Conservation (phyloP, 2,797 vertebrate genomes). For the Pelochelys cantorii region DNA sequence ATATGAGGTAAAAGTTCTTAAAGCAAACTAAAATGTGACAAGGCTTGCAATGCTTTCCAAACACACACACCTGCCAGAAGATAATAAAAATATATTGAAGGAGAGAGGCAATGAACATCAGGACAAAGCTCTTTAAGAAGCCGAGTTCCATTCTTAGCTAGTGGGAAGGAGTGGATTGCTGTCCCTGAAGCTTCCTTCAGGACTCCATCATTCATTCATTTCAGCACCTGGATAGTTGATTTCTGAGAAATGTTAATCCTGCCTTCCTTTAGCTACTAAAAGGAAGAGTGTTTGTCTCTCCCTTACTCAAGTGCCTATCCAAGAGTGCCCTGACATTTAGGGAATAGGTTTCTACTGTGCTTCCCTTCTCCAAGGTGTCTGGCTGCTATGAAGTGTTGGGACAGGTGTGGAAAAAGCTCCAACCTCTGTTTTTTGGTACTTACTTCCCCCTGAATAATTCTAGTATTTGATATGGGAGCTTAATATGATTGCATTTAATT, state of each 20-base stretch:
- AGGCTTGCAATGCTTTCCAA: neutral
- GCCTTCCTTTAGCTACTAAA: neutral
- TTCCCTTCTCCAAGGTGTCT: neutral
- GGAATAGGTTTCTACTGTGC: neutral
- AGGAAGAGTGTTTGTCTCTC: neutral
- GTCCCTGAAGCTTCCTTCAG: neutral
- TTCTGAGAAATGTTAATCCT: conserved; percentile 32
- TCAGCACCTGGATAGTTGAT: neutral
- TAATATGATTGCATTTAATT: neutral
- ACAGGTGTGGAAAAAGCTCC: neutral
- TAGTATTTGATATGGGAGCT: neutral
- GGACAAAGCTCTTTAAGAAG: conserved; percentile 18
- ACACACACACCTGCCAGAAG: conserved; percentile 16
- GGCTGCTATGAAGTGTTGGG: neutral
- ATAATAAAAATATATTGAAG: neutral
- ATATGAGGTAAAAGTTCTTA: conserved; percentile 11
- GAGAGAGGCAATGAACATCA: neutral
- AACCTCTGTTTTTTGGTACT: neutral
- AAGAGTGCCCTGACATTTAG: neutral
- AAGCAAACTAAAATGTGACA: conserved; percentile 6
- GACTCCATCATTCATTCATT: neutral
- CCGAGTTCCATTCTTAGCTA: neutral
- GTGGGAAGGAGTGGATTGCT: neutral
- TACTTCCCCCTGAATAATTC: neutral
- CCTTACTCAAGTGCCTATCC: neutral